Evolutionary conservation across 2,888 invertebrate species (phyloP).

Genomic region (Siphonodentalium dalli): DNA sequence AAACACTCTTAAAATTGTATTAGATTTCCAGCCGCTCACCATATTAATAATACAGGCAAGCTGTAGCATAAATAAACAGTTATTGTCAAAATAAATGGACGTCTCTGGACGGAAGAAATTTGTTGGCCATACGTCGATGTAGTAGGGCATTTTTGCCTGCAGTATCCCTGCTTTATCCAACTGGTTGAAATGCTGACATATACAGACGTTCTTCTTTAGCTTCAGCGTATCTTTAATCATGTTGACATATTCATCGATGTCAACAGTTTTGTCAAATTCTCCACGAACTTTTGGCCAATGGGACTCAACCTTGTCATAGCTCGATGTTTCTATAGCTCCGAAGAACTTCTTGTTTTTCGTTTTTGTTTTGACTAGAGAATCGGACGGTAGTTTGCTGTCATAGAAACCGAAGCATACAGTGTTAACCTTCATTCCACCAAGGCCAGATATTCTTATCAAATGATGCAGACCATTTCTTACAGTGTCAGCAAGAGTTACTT

Average conservation of each 20-base stretch:
- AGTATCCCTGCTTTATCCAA: constrained; percentile 81
- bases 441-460: constrained; percentile 86
- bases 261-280: constrained; percentile 33
- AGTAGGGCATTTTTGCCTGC: constrained; percentile 73
- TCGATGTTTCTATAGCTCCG: constrained; percentile 32
- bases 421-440: constrained; percentile 99
- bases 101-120: constrained; percentile 84
- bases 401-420: constrained; percentile 92
- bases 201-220: constrained; percentile 92
- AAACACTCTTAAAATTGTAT: constrained; percentile 82
- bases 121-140: constrained; percentile 98
- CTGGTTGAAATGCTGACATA: constrained; percentile 89
- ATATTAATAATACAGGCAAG: constrained; percentile 94
- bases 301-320: constrained; percentile 31
- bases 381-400: constrained; percentile 76
- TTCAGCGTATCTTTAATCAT: constrained; percentile 87
- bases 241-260: constrained; percentile 76
- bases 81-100: constrained; percentile 84
- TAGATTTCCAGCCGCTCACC: constrained; percentile 73
- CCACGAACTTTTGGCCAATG: constrained; percentile 40
- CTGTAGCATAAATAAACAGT: constrained; percentile 94
- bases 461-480: constrained; percentile 92
- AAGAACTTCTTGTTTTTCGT: constrained; percentile 35
- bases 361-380: constrained; percentile 63
- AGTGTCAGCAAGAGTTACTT: constrained; percentile 84